Evolutionary conservation across 35 echinoderm and acorn worm genomes (phyloP).

Genomic region (Lytechinus pictus): DNA sequence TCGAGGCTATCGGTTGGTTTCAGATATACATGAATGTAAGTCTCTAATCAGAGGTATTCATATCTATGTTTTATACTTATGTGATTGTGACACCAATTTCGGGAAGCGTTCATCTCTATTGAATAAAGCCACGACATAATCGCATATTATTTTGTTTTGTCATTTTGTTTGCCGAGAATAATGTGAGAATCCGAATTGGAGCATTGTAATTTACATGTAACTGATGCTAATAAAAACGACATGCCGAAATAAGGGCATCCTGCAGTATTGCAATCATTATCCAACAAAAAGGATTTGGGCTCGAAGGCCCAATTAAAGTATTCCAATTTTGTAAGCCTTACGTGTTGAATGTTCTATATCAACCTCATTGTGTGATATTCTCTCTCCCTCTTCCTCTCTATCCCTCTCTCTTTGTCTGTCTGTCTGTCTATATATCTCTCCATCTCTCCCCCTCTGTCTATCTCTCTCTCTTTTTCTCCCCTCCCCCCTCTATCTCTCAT

Average conservation of each 20-base stretch:
- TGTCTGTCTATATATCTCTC: not conserved
- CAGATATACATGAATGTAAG: too few species aligned
- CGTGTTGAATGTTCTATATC: slow-evolving; percentile 12
- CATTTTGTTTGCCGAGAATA: too few species aligned
- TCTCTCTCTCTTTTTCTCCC: not conserved
- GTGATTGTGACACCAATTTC: too few species aligned
- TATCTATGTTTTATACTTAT: too few species aligned
- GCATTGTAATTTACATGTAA: not conserved
- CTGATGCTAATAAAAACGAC: not conserved
- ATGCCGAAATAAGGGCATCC: not conserved
- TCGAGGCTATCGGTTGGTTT: too few species aligned
- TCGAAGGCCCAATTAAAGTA: not conserved
- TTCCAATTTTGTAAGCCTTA: slow-evolving; percentile 13
- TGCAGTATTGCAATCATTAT: not conserved
- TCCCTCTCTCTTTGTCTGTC: not conserved
- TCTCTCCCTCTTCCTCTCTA: not conserved
- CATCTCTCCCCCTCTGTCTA: not conserved
- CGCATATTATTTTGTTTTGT: too few species aligned
- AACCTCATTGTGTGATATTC: not conserved
- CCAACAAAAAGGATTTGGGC: not conserved
- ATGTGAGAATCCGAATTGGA: not conserved
- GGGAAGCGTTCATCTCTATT: too few species aligned
- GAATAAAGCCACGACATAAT: too few species aligned
- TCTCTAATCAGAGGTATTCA: too few species aligned
- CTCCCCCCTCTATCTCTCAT: not conserved